Conservation (phyloP, 2,888 invertebrate species). For the Cryptosula pallasiana region DNA sequence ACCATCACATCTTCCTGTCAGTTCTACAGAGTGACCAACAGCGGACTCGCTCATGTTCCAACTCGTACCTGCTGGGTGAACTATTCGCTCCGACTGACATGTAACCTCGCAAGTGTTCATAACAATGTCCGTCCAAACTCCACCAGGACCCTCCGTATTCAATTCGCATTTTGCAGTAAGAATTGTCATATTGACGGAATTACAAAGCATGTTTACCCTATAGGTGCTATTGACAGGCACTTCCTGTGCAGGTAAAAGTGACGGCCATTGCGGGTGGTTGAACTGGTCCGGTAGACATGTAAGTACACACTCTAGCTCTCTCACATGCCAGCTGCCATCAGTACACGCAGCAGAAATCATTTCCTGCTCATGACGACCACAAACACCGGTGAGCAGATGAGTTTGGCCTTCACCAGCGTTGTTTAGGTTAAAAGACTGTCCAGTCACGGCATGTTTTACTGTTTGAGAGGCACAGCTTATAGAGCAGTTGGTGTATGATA, state of each 20-base stretch:
- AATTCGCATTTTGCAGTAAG: neutral
- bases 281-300: neutral
- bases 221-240: neutral
- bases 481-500: neutral
- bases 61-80: neutral
- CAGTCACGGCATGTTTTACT: neutral
- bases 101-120: neutral
- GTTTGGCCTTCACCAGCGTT: neutral
- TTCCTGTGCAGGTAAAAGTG: neutral
- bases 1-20: neutral
- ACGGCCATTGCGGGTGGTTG: slow-evolving; percentile 10
- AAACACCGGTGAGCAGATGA: neutral
- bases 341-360: neutral
- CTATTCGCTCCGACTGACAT: neutral
- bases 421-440: neutral
- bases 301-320: neutral
- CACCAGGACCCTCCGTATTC: neutral
- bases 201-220: neutral
- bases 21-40: neutral
- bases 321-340: neutral
- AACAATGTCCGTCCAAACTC: neutral
- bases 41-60: neutral
- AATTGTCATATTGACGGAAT: neutral
- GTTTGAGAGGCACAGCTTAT: neutral
- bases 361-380: slow-evolving; percentile 17